Percentiles rank a stretch among this genome's conserved stretches.
Conservation (phyloP, 2,888 invertebrate genomes). For the Loripinus fragilis region DNA sequence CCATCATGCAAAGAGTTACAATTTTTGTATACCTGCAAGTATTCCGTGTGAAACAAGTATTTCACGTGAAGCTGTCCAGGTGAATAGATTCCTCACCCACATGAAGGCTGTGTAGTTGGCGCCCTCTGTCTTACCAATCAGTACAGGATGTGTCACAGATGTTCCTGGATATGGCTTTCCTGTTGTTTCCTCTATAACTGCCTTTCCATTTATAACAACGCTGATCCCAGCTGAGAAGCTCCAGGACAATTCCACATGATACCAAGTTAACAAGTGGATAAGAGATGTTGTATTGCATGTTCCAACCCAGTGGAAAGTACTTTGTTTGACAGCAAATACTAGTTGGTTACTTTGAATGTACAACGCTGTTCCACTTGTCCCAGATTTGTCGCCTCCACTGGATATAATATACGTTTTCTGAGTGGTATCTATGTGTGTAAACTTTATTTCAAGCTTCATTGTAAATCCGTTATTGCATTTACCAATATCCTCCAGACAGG, state of each 20-base stretch:
- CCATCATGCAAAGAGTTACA: too few relatives aligned
- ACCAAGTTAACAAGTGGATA: slow-evolving; percentile 50
- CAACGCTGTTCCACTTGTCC: slow-evolving; percentile 62
- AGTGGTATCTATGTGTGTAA: slow-evolving; percentile 48
- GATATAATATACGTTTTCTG: slow-evolving; percentile 70
- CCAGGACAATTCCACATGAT: slow-evolving; percentile 62
- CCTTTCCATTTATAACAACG: slow-evolving; percentile 55
- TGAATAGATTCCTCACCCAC: slow-evolving; percentile 61
- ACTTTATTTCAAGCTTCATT: slow-evolving; percentile 63
- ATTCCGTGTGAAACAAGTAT: slow-evolving; percentile 52
- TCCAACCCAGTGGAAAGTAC: slow-evolving; percentile 53
- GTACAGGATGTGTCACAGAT: slow-evolving; percentile 45
- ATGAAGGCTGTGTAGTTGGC: slow-evolving; percentile 53
- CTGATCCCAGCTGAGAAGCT: slow-evolving; percentile 45
- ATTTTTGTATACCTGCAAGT: slow-evolving; percentile 47
- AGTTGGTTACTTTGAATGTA: slow-evolving; percentile 61
- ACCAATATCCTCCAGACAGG: slow-evolving; percentile 66
- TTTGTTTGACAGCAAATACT: slow-evolving; percentile 63
- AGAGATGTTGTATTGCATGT: slow-evolving; percentile 43
- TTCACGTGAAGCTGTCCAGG: slow-evolving; percentile 64
- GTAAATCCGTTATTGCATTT: slow-evolving; percentile 67
- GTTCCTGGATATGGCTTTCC: slow-evolving; percentile 49
- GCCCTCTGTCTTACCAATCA: slow-evolving; percentile 63
- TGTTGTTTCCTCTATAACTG: slow-evolving; percentile 39
- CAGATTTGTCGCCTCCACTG: slow-evolving; percentile 64